Conservation (phyloP, 2,797 vertebrate species). For the Chromobotia macracanthus region DNA sequence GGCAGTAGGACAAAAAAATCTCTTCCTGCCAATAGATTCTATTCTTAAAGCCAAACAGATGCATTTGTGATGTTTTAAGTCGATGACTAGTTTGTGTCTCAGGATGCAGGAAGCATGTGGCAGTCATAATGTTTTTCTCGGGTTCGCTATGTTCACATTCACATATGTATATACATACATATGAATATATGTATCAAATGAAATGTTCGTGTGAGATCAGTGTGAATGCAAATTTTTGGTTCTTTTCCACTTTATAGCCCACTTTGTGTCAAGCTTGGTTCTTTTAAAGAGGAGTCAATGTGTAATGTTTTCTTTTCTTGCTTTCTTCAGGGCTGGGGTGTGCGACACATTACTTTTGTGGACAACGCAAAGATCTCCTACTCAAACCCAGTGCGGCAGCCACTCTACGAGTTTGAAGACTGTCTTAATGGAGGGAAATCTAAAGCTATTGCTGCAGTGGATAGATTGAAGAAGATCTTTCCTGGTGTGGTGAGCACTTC, state of each 20-base stretch:
- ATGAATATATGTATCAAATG: not conserved
- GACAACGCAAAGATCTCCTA: conserved; percentile 98
- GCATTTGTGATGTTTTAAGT: too few species aligned
- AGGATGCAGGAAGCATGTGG: too few species aligned
- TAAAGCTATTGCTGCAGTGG: conserved; percentile 91
- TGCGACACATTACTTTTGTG: conserved; percentile 94
- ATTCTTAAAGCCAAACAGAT: not conserved
- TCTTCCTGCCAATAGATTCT: not conserved
- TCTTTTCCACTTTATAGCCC: not conserved
- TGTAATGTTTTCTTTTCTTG: not conserved
- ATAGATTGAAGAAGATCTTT: conserved; percentile 92
- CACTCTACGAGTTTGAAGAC: conserved; percentile 96
- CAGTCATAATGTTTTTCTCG: too few species aligned
- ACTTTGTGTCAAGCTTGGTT: not conserved
- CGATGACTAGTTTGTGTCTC: too few species aligned
- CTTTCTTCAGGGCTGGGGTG: conserved; percentile 89
- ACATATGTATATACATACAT: too few species aligned
- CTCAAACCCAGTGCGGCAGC: conserved; percentile 96
- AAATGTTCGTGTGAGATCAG: not conserved
- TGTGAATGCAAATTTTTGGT: not conserved
- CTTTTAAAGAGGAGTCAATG: not conserved
- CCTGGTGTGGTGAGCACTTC: conserved; percentile 88
- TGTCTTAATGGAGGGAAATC: conserved; percentile 89
- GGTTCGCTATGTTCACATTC: too few species aligned
- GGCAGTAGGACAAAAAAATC: not conserved